A percentile compares a stretch with the other conserved stretches of the same genome.
These are phyloP conservation scores for Columbina picui DNA, from an alignment of 2,113 vertebrate genomes.

Conservation along the genomic window DNA sequence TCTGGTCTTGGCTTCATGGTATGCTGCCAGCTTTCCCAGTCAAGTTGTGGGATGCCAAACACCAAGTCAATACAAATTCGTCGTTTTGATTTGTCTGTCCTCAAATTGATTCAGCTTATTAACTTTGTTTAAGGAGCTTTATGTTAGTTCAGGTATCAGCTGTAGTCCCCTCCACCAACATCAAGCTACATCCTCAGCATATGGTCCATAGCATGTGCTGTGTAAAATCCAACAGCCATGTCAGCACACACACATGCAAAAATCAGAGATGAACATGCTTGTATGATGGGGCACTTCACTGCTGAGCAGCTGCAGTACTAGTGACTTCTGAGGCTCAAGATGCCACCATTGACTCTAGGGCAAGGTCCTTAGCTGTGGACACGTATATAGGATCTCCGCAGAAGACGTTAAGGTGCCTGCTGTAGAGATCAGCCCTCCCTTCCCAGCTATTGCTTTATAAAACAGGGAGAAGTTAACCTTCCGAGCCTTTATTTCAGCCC, in stretches of 20 bases:
- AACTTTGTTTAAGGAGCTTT: not conserved
- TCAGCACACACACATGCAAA: fast-evolving
- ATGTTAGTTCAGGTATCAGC: not conserved
- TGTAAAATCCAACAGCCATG: not conserved
- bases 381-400: not conserved
- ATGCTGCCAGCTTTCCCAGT: not conserved
- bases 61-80: not conserved
- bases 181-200: not conserved
- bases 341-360: not conserved
- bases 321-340: not conserved
- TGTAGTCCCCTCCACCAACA: not conserved
- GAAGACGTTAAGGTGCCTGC: not conserved
- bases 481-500: not conserved
- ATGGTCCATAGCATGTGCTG: fast-evolving
- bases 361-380: not conserved
- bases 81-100: not conserved
- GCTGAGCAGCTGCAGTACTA: not conserved
- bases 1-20: not conserved
- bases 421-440: not conserved
- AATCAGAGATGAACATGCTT: fast-evolving
- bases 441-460: not conserved
- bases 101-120: not conserved
- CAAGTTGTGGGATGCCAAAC: not conserved
- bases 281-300: fast-evolving
- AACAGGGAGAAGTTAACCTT: not conserved